Conservation (phyloP, 2,888 invertebrate species). For the Chalcosyrphus nemorum region DNA sequence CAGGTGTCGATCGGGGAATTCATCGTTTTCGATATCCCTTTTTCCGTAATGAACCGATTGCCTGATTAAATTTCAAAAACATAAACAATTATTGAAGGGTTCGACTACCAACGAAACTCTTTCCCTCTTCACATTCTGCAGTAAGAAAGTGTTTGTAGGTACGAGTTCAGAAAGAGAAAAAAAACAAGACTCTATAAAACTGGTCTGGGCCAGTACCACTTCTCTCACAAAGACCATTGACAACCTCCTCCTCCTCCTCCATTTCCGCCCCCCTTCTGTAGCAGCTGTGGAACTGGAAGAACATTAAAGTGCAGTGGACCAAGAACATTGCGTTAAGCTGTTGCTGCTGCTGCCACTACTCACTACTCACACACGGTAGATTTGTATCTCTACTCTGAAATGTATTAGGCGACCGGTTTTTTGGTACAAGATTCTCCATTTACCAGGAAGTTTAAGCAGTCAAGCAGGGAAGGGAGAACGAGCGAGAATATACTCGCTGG, state of each 20-base stretch:
- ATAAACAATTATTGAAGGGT: constrained; percentile 35
- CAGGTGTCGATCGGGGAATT: constrained; percentile 55
- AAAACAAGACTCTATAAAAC: constrained; percentile 19
- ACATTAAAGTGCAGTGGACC: constrained; percentile 69
- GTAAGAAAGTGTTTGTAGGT: constrained; percentile 41
- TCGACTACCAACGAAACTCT: neutral
- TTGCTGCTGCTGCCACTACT: no score
- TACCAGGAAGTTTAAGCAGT: constrained; percentile 64
- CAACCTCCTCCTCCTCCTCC: constrained; percentile 9
- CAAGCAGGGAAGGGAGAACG: constrained; percentile 42
- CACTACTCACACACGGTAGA: constrained; percentile 13
- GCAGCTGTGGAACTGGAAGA: constrained; percentile 12
- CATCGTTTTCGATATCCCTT: constrained; percentile 25
- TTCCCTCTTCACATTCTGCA: constrained; percentile 40
- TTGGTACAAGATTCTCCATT: constrained; percentile 58
- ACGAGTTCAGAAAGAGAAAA: neutral
- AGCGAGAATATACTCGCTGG: neutral
- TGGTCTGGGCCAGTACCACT: constrained; percentile 60
- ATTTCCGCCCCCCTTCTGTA: neutral
- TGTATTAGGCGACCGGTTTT: constrained; percentile 59
- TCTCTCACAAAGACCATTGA: constrained; percentile 54
- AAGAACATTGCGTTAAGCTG: constrained; percentile 58
- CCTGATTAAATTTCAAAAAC: constrained; percentile 65
- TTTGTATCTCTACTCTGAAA: constrained; percentile 6
- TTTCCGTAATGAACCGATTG: constrained; percentile 21